phyloP scores from a whole-genome alignment of 2,113 vertebrate genomes.

The Platysteira castanea region DNA sequence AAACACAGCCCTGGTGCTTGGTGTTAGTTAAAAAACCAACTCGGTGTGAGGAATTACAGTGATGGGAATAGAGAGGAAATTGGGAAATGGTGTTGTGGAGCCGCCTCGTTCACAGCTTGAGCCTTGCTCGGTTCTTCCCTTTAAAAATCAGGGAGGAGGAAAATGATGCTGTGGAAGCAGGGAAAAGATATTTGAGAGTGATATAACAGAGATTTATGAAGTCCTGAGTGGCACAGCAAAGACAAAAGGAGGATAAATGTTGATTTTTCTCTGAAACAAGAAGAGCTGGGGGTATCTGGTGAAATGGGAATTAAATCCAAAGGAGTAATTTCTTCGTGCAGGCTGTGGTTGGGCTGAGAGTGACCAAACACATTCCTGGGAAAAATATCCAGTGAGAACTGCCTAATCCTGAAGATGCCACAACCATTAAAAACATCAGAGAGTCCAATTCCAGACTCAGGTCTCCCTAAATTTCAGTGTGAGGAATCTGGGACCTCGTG shows the following conservation, averaged over 20 bases:
- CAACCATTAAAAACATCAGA: background rate
- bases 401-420: background rate
- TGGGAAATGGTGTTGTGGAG: background rate
- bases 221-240: background rate
- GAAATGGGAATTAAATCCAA: background rate
- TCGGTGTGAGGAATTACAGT: background rate
- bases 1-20: background rate
- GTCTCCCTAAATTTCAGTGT: fast-evolving
- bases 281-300: fast-evolving
- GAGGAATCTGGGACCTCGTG: background rate
- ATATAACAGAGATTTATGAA: background rate
- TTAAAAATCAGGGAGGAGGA: background rate
- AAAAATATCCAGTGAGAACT: background rate
- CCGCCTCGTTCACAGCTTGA: background rate
- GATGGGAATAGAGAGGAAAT: background rate
- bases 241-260: background rate
- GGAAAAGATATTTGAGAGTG: background rate
- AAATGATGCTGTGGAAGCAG: background rate
- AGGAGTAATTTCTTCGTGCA: background rate
- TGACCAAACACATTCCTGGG: background rate
- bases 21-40: background rate
- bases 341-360: background rate
- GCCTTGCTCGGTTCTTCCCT: background rate
- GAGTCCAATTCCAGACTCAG: fast-evolving
- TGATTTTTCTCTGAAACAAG: background rate